These are phyloP conservation scores for Medauroidea extradentata DNA, from an alignment of 1,140 invertebrate genomes.

Conservation along the genomic window DNA sequence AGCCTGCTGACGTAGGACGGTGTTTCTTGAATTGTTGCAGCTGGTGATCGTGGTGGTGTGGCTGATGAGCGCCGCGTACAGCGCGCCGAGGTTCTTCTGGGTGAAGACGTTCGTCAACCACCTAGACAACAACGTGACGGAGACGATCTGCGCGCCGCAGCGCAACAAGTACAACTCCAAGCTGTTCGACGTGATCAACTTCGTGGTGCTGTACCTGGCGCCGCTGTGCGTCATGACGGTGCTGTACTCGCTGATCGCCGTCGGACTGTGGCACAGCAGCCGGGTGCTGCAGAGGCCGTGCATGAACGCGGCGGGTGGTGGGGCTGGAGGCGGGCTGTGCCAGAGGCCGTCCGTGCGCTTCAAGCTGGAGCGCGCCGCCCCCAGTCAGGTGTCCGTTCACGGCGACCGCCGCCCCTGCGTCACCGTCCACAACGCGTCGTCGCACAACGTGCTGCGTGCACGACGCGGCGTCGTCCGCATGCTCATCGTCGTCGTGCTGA, in stretches of 20 bases:
- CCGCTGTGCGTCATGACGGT: constrained; percentile 70
- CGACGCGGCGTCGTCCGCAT: constrained; percentile 66
- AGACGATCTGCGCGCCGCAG: constrained; percentile 68
- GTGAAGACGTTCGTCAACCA: constrained; percentile 61
- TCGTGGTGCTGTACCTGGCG: constrained; percentile 67
- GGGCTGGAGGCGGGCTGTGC: background rate
- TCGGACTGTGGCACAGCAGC: constrained; percentile 14
- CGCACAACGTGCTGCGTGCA: constrained; percentile 62
- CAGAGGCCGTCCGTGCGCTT: background rate
- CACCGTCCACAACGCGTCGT: constrained; percentile 45
- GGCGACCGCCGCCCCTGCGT: background rate
- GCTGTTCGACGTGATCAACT: constrained; percentile 69
- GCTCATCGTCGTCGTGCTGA: constrained; percentile 74
- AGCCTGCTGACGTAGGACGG: too few species aligned
- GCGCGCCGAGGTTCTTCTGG: constrained; percentile 69
- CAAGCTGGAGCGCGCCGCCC: background rate
- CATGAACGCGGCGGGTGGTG: background rate
- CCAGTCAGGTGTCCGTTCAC: background rate
- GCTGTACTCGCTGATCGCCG: constrained; percentile 34
- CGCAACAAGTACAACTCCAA: constrained; percentile 70
- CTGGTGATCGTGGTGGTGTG: constrained; percentile 68
- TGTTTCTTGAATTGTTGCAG: constrained; percentile 41
- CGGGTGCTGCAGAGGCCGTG: background rate
- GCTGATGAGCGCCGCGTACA: constrained; percentile 69
- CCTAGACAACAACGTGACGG: constrained; percentile 50